These are phyloP conservation scores for Drosophila paramelanica DNA, from an alignment of 2,888 invertebrate species.

Conservation along the genomic window DNA sequence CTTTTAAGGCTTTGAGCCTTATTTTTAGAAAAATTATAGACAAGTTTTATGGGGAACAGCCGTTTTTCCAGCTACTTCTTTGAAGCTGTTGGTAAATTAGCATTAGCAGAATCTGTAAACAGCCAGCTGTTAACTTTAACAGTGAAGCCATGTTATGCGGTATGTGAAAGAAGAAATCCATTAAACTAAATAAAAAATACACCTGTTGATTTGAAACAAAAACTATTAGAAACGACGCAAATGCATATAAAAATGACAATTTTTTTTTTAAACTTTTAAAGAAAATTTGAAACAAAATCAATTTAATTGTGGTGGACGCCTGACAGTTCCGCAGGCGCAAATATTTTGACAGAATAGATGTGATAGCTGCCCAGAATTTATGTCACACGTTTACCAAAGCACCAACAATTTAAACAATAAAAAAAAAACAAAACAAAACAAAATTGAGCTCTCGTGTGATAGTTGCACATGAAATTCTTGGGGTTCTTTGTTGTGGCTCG, in stretches of 20 bases:
- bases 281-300: slow-evolving; percentile 21
- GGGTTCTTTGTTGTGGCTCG: slow-evolving; percentile 14
- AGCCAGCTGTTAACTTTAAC: slow-evolving; percentile 16
- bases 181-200: slow-evolving; percentile 8
- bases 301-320: slow-evolving; percentile 15
- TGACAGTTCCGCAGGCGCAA: slow-evolving; percentile 30
- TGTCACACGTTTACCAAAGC: slow-evolving; percentile 34
- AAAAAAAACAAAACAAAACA: slow-evolving; percentile 16
- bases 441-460: slow-evolving; percentile 14
- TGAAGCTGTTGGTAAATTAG: slow-evolving; percentile 6
- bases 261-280: slow-evolving; percentile 49
- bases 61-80: neutral
- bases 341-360: slow-evolving; percentile 49
- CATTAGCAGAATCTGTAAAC: slow-evolving; percentile 6
- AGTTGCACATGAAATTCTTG: slow-evolving; percentile 6
- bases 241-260: slow-evolving; percentile 42
- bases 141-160: neutral
- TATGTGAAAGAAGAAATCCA: neutral
- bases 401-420: slow-evolving; percentile 27
- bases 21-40: slow-evolving; percentile 3
- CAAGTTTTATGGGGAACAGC: neutral
- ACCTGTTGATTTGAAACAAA: slow-evolving; percentile 23
- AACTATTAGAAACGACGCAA: slow-evolving; percentile 33
- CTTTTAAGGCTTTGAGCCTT: slow-evolving; percentile 6
- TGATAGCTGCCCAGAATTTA: slow-evolving; percentile 33